Evolutionary conservation across 2,113 vertebrate genomes (phyloP).

Genomic region (Platichthys stellatus): DNA sequence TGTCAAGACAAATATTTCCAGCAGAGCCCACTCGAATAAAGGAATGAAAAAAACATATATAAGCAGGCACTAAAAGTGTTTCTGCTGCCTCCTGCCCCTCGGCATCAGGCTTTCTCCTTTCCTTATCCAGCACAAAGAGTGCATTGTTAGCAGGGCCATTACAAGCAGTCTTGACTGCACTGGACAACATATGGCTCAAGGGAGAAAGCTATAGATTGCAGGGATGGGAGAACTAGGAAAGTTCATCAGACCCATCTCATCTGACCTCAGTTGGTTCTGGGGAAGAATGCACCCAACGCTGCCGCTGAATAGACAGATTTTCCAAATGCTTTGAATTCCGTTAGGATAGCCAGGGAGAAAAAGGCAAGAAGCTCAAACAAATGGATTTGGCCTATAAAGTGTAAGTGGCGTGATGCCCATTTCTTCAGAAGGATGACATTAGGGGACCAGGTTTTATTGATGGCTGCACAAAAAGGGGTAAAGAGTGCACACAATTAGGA

Average conservation of each 20-base stretch:
- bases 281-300: constrained; percentile 85
- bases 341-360: constrained; percentile 87
- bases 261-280: constrained; percentile 88
- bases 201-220: constrained; percentile 93
- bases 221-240: constrained; percentile 78
- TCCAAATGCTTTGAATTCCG: constrained; percentile 99
- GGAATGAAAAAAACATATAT: constrained; percentile 77
- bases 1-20: constrained; percentile 92
- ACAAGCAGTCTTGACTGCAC: constrained; percentile 86
- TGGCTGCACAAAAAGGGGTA: constrained; percentile 84
- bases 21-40: constrained; percentile 86
- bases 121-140: constrained; percentile 95
- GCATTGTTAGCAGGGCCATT: constrained; percentile 95
- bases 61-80: constrained; percentile 87
- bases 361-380: constrained; percentile 87
- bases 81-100: constrained; percentile 82
- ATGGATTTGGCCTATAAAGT: constrained; percentile 93
- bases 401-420: constrained; percentile 87
- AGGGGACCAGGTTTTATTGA: constrained; percentile 86
- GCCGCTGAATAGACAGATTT: constrained; percentile 96
- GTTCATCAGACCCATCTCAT: constrained; percentile 92
- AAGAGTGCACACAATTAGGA: constrained; percentile 90
- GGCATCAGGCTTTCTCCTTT: constrained; percentile 89
- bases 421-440: constrained; percentile 88
- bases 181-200: constrained; percentile 87